phyloP scores from a whole-genome alignment of 2,888 invertebrate species.

The Sthenelais limicola region DNA sequence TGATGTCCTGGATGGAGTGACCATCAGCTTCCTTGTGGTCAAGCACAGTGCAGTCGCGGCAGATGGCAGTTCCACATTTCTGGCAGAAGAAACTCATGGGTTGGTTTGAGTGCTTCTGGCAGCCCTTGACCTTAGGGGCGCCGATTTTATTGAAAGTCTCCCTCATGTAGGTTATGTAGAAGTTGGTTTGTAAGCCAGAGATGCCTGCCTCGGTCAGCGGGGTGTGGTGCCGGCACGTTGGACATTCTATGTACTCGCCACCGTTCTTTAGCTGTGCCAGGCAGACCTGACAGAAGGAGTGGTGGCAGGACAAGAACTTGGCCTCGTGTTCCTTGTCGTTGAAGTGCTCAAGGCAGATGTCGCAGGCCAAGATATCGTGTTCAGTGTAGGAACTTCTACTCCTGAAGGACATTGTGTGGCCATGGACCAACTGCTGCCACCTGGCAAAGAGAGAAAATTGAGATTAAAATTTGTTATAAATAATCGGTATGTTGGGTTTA shows the following conservation, averaged over 20 bases:
- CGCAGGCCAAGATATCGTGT: constrained; percentile 51
- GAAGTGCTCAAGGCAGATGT: constrained; percentile 51
- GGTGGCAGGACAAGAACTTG: constrained; percentile 53
- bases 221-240: constrained; percentile 47
- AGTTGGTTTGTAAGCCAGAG: constrained; percentile 52
- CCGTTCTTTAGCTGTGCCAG: constrained; percentile 11
- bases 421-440: constrained; percentile 33
- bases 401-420: constrained; percentile 19
- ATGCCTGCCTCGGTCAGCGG: constrained; percentile 45
- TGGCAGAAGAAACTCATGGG: constrained; percentile 53
- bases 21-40: constrained; percentile 51
- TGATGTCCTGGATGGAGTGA: constrained; percentile 48
- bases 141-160: constrained; percentile 46
- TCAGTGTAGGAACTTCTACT: constrained; percentile 9
- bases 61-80: constrained; percentile 46
- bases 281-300: constrained; percentile 50
- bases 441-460: too few species aligned
- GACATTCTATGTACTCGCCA: constrained; percentile 47
- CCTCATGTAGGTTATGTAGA: constrained; percentile 52
- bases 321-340: constrained; percentile 49
- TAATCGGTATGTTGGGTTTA: too few species aligned
- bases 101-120: constrained; percentile 49
- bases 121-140: constrained; percentile 46
- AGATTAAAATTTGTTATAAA: too few species aligned
- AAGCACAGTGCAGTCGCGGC: constrained; percentile 51